Evolutionary conservation across 2,797 vertebrate genomes (phyloP).

Genomic region (Sorex maritimensis): DNA sequence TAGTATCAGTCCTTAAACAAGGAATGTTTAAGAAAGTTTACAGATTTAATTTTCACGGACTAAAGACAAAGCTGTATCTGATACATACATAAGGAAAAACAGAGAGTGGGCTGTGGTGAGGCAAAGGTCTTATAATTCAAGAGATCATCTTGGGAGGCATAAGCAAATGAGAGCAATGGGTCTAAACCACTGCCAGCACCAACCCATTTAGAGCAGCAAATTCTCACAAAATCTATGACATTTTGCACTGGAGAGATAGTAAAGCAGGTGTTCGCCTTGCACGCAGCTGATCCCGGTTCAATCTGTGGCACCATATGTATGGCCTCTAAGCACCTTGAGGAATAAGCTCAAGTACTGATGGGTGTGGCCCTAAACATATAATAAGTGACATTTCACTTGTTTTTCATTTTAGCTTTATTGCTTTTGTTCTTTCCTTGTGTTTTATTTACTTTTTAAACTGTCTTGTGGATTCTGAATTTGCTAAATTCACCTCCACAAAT

Average conservation of each 20-base stretch:
- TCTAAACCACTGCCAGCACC: neutral
- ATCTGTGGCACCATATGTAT: too few species aligned
- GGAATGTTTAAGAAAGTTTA: too few species aligned
- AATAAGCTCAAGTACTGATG: too few species aligned
- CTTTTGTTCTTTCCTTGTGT: constrained; percentile 23
- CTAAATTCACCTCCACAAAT: neutral
- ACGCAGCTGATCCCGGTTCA: too few species aligned
- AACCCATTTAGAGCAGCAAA: neutral
- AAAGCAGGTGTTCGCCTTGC: too few species aligned
- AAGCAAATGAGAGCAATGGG: neutral
- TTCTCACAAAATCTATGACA: constrained; percentile 25
- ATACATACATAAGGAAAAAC: neutral
- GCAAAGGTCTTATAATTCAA: fast-evolving
- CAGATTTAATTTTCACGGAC: too few species aligned
- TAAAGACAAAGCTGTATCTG: neutral
- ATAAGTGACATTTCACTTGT: neutral
- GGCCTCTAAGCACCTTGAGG: too few species aligned
- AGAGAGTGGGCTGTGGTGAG: neutral
- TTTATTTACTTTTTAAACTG: neutral
- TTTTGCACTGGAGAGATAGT: too few species aligned
- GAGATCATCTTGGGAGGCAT: neutral
- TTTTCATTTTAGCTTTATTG: neutral
- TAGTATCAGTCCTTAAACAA: neutral
- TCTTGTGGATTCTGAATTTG: neutral
- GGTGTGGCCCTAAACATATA: too few species aligned